Evolutionary conservation across 2,113 vertebrate species (phyloP).

Genomic region (Malurus melanocephalus): DNA sequence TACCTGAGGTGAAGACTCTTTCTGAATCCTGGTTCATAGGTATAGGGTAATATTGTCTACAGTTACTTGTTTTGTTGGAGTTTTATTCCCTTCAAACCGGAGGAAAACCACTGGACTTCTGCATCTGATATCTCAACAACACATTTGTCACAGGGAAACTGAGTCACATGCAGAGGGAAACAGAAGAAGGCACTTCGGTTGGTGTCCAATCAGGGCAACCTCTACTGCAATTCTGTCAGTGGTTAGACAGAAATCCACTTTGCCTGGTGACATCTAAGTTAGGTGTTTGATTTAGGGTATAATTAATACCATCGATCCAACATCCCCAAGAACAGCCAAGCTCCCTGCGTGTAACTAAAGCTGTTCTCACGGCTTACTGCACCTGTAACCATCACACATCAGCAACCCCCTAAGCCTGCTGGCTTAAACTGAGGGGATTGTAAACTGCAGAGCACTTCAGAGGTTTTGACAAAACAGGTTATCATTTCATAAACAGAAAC

Average conservation of each 20-base stretch:
- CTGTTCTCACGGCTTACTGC: neutral
- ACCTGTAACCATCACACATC: neutral
- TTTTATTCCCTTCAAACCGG: neutral
- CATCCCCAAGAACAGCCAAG: rapidly evolving
- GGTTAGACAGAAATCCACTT: neutral
- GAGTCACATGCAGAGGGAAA: neutral
- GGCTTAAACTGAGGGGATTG: neutral
- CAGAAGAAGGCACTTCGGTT: neutral
- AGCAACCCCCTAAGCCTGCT: neutral
- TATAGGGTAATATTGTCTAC: neutral
- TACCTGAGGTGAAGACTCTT: neutral
- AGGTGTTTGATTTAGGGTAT: neutral
- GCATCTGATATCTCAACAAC: neutral
- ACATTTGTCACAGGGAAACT: neutral
- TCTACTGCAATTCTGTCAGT: neutral
- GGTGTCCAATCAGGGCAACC: neutral
- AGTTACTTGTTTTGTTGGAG: neutral
- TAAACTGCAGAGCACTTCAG: neutral
- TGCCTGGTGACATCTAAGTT: neutral
- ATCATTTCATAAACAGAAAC: neutral
- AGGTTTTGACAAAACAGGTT: neutral
- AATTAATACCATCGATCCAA: neutral
- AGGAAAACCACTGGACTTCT: neutral
- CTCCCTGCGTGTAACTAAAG: neutral
- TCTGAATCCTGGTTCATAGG: neutral